Percentiles rank a stretch among this genome's conserved stretches.
phyloP scores from a whole-genome alignment of 1,140 invertebrate species.

The Danaus melanippus region DNA sequence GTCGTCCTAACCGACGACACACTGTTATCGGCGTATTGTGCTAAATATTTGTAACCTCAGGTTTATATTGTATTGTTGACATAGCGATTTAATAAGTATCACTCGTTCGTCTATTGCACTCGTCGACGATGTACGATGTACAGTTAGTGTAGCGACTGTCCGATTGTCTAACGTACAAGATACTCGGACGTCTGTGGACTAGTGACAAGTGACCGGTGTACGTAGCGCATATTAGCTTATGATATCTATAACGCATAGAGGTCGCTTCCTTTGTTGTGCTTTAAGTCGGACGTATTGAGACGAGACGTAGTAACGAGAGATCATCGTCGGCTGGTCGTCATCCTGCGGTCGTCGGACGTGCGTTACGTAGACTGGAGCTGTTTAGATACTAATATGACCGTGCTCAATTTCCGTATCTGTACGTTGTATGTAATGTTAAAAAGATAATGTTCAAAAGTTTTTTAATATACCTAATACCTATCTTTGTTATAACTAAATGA shows the following conservation, averaged over 20 bases:
- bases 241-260: not conserved
- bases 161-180: not conserved
- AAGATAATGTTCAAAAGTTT: constrained; percentile 53
- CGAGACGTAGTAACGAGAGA: constrained; percentile 1
- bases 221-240: constrained; percentile 3
- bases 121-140: constrained; percentile 58
- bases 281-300: not conserved
- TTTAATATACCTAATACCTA: constrained; percentile 45
- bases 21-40: constrained; percentile 52
- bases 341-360: constrained; percentile 10
- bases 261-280: constrained; percentile 1
- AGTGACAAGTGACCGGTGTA: constrained; percentile 1
- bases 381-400: constrained; percentile 54
- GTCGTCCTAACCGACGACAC: constrained; percentile 15
- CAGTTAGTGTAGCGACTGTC: constrained; percentile 40
- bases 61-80: constrained; percentile 54
- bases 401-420: constrained; percentile 69
- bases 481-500: constrained; percentile 60
- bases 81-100: constrained; percentile 65
- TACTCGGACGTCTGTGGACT: constrained; percentile 2
- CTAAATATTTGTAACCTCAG: constrained; percentile 45
- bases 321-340: constrained; percentile 1
- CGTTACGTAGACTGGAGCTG: constrained; percentile 29
- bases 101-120: constrained; percentile 71
- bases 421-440: constrained; percentile 65